These are phyloP conservation scores for Orthonevra nobilis DNA, from an alignment of 2,888 invertebrate genomes.

Conservation along the genomic window DNA sequence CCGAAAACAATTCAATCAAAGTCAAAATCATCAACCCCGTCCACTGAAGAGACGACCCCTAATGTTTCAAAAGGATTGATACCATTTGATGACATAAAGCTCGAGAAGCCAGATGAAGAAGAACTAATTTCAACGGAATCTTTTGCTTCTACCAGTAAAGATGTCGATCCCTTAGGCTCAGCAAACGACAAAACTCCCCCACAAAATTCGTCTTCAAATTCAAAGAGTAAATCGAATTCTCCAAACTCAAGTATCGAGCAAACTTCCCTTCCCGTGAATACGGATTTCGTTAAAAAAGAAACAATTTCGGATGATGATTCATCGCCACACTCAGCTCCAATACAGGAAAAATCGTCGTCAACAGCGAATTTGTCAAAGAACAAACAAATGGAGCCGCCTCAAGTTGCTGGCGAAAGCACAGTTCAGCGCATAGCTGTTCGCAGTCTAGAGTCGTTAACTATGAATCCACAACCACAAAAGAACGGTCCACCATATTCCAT, in stretches of 20 bases:
- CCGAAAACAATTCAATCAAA: neutral
- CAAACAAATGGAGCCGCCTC: constrained; percentile 69
- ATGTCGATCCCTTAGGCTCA: neutral
- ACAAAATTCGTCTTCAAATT: neutral
- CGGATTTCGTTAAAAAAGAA: constrained; percentile 73
- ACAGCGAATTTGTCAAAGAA: neutral
- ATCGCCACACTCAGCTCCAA: constrained; percentile 1
- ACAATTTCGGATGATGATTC: constrained; percentile 75
- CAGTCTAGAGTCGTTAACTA: constrained; percentile 37
- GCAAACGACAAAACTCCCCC: neutral
- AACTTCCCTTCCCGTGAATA: constrained; percentile 6
- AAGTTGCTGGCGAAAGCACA: constrained; percentile 76
- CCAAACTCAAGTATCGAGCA: neutral
- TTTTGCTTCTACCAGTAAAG: neutral
- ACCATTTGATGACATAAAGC: constrained; percentile 71
- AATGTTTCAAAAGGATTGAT: constrained; percentile 42
- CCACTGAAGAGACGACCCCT: too few species aligned
- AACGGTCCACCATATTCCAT: constrained; percentile 24
- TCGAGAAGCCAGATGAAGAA: constrained; percentile 63
- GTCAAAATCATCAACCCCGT: neutral
- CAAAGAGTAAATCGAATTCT: neutral
- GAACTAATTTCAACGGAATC: neutral
- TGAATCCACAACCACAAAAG: constrained; percentile 46
- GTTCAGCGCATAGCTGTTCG: constrained; percentile 75
- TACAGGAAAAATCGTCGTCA: constrained; percentile 3